Evolutionary conservation across 2,888 invertebrate species (phyloP), one percentile per base, ranked within the genome.

Genomic region (Lamellibrachia columna): DNA sequence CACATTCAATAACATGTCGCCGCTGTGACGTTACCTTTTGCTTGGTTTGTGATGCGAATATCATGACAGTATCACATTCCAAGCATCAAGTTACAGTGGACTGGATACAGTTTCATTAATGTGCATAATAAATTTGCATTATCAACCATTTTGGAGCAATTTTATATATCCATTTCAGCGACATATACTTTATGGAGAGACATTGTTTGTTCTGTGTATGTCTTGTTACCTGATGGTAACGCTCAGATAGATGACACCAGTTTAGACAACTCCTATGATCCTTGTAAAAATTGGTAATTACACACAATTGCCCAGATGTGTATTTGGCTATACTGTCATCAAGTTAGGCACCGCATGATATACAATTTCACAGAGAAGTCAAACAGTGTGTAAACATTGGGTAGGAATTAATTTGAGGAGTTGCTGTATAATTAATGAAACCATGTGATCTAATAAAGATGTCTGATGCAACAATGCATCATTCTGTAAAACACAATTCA

Each of bases 1-100:
- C 75, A 75, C 75, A 75, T 75, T 75, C n/a, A n/a, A 75, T 75
- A 75, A 75, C 75, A 75, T 75, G 75, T 75, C 75, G 75, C 75
- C 75, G n/a, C n/a, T 75, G 15, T 75, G 75, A 75, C 75, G n/a
- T 75, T 75, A 75, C 15, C 75, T 75, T 75, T 75, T 75, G 22
- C 75, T 75, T 75, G 15, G 75, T 75, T 75, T 75, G 22, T 22
- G 22, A 75, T 22, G 75, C 15, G 75, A n/a, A 22, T 75, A 75
- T 75, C 3, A 75, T 75, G 75, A 75, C 75, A 75, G 75, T 75
- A 22, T 75, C 22, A 2, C 3, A 75, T 75, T 75, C 75, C 75
- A 15, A 75, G 75, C 75, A 75, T 75, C 75, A 75, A 6, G 75
- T 75, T 75, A 75, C 75, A 1, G 6, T 75, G 75, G 22, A 75